Evolutionary conservation across 1,140 invertebrate species (phyloP), one percentile per base, ranked within the genome.

Genomic region (Coptotermes formosanus): DNA sequence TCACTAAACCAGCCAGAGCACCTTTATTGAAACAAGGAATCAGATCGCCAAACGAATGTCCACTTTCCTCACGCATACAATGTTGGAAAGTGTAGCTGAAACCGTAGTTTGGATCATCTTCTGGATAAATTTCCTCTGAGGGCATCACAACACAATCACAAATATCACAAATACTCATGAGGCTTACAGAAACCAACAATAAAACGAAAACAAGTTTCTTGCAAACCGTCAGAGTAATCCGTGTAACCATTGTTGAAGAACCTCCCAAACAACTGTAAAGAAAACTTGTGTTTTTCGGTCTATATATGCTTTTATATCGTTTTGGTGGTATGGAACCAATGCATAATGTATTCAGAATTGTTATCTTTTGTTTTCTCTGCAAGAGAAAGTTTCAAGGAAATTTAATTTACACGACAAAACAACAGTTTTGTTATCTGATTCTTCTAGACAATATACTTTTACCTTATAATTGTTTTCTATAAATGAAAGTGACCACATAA

Each of bases 111-210:
- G 25, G 25, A 75, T 75, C 9, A 1, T 45, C 38, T 0, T 25
- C 38, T 19, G 23, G 43, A 44, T 11, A 45, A 3, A 44, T 12
- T 44, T 45, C 82, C 7, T 45, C 43, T 25, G 9, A 8, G 7
- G 45, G 82, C 82, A 83, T 83, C 82, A 83, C n/a, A 83, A 83
- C 32, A 44, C n/a, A 83, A 25, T 44, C 64, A 30, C 64, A 75
- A 8, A 75, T 25, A 82, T 25, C 82, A 32, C 14, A 82, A 59
- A 23, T 59, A 9, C 14, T 6, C 9, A 75, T 21, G 14, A 55
- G 19, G 14, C 19, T 55, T 16, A 21, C 14, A 16, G 21, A 4
- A 55, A 16, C 9, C 7, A 48, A 48, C 14, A 48, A 48, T 12
- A 21, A 21, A 21, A 19, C 12, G 19, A 12, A 55, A 16, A 16